Conservation (phyloP, 2,888 invertebrate species). For the Tipula helvola region DNA sequence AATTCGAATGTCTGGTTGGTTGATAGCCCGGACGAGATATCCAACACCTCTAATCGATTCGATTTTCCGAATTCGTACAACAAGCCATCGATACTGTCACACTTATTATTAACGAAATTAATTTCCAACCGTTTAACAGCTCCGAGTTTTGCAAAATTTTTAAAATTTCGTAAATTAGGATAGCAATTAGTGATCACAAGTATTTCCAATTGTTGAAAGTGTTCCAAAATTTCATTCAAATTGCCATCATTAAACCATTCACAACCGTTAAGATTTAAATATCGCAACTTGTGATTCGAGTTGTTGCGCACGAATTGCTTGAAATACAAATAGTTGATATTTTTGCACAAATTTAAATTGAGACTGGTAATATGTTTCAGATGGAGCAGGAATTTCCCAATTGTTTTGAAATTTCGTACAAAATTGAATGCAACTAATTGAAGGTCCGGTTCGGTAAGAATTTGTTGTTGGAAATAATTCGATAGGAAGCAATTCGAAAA, state of each 20-base stretch:
- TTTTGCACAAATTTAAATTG: neutral
- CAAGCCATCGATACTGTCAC: neutral
- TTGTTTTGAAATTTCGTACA: neutral
- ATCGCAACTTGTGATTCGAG: neutral
- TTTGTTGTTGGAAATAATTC: neutral
- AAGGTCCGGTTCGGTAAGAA: neutral
- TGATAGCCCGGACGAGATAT: neutral
- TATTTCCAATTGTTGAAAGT: neutral
- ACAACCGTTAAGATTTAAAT: constrained; percentile 4
- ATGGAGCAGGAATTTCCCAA: neutral
- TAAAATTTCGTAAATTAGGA: neutral
- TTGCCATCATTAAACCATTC: neutral
- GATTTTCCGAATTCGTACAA: neutral
- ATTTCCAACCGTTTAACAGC: neutral
- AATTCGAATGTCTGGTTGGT: neutral
- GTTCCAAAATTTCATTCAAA: neutral
- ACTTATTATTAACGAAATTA: neutral
- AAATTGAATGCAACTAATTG: neutral
- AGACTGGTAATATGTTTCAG: neutral
- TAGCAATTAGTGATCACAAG: constrained; percentile 6
- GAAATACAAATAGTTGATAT: neutral
- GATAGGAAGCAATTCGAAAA: neutral
- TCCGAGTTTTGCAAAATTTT: neutral
- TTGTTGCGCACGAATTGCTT: neutral
- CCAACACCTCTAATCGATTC: neutral